phyloP scores from a whole-genome alignment of 2,113 vertebrate species.

The Tiliqua scincoides region DNA sequence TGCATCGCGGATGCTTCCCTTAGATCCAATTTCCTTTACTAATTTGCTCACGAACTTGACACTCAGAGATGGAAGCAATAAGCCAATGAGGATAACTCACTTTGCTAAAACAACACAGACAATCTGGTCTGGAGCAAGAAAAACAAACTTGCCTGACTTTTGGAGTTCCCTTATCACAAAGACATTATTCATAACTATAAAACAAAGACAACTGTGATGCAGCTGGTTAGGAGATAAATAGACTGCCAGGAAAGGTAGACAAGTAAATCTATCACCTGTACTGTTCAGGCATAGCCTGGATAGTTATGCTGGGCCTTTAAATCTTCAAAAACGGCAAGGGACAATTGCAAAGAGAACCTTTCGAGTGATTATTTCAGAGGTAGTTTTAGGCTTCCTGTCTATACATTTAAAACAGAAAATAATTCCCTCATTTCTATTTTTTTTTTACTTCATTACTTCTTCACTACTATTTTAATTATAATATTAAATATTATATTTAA shows the following conservation, averaged over 20 bases:
- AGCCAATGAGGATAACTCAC: conserved; percentile 42
- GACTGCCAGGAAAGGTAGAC: conserved; percentile 33
- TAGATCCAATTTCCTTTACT: conserved; percentile 38
- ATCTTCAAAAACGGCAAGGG: conserved; percentile 18
- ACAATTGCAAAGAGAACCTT: conserved; percentile 29
- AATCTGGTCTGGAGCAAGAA: conserved; percentile 18
- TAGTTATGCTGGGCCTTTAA: conserved; percentile 50
- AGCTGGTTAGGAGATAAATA: conserved; percentile 44
- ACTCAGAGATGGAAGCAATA: conserved; percentile 23
- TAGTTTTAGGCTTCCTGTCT: not conserved
- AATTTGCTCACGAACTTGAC: conserved; percentile 24
- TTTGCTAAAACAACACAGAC: conserved; percentile 34
- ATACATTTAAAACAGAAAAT: not conserved
- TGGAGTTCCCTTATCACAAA: conserved; percentile 41
- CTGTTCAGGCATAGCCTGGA: conserved; percentile 14
- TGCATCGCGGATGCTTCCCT: not conserved
- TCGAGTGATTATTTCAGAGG: conserved; percentile 7
- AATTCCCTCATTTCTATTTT: not conserved
- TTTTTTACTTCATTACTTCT: not conserved
- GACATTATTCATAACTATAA: conserved; percentile 39
- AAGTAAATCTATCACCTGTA: conserved; percentile 43
- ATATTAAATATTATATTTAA: too few relatives aligned
- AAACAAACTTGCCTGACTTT: conserved; percentile 48
- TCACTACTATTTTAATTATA: not conserved
- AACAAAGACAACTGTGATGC: conserved; percentile 41